Base-by-base conservation (phyloP, 2,888 invertebrate genomes). In the Agriopis marginaria region DNA sequence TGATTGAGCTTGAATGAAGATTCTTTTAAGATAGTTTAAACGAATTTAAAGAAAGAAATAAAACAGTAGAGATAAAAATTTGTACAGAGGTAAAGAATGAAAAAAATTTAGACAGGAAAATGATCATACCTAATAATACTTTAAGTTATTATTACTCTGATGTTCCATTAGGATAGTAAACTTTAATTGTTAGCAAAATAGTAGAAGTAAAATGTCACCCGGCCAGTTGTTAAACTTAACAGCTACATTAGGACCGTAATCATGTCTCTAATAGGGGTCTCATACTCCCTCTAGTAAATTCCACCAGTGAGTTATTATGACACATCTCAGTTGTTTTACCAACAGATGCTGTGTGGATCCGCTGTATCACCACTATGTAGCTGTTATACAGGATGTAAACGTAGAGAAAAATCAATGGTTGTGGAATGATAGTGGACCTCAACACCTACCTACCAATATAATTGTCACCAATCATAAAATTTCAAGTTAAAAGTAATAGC, bases 261-360 rank as follows among this genome's bases (percentile, higher is more conserved):
- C 49, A 39, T 45, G 62, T 63, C 59, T 58, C 58, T 42, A 63
- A 42, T 63, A 66, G 63, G 60, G 61, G 5, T 45, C 55, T 40
- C 45, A 69, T 62, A 67, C 73, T 71, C 74, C 70, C 62, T 68
- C 55, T 71, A 73, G 68, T 71, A 71, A 76, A 53, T 62, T 65
- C 62, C 69, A 66, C 47, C 51, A n/a, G 40, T 87, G 84, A 88
- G 82, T 89, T 89, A 89, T 89, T 86, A 84, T 86, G 87, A 85
- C 78, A 80, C 82, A 73, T 76, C 80, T 79, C 81, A 77, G 77
- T 79, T 83, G 84, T 86, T 84, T 82, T 85, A 83, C 86, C 86
- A 83, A 83, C 88, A 89, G 86, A 86, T 89, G 91, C 85, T 85
- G 62, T 70, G 68, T 69, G 63, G 71, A 68, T 49, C 40, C 45